These are phyloP conservation scores for Arbacia lixula DNA, from an alignment of 53 echinoderm and acorn worm species.

Conservation along the genomic window DNA sequence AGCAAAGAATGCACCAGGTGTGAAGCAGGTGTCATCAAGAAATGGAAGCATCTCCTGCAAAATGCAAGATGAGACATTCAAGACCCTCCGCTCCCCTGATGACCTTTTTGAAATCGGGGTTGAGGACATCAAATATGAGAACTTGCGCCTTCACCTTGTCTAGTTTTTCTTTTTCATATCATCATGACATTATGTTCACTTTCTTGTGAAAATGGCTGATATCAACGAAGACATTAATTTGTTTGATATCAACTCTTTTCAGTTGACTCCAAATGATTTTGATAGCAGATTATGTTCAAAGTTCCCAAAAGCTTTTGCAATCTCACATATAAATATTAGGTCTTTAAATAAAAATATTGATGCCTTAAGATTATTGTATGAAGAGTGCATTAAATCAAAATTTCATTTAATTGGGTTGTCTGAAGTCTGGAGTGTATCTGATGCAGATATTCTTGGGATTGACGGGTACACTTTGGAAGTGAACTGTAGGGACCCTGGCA, in stretches of 20 bases:
- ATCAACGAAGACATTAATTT: not conserved
- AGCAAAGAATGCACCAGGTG: slow-evolving; percentile 40
- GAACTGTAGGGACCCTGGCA: slow-evolving; percentile 16
- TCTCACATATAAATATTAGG: slow-evolving; percentile 32
- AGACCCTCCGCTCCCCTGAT: slow-evolving; percentile 28
- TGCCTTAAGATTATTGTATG: slow-evolving; percentile 6
- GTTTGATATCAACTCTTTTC: slow-evolving; percentile 4
- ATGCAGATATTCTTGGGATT: slow-evolving; percentile 26
- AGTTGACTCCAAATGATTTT: slow-evolving; percentile 18
- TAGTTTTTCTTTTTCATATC: not conserved
- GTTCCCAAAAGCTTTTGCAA: slow-evolving; percentile 9
- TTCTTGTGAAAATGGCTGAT: not conserved
- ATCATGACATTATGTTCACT: not conserved
- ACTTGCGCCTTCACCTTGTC: no score
- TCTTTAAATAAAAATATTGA: slow-evolving; percentile 29
- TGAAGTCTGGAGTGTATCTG: slow-evolving; percentile 10
- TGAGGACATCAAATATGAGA: slow-evolving; percentile 18
- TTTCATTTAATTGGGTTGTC: slow-evolving; percentile 10
- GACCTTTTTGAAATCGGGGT: slow-evolving; percentile 39
- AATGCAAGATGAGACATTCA: slow-evolving; percentile 5
- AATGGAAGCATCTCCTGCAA: slow-evolving; percentile 38
- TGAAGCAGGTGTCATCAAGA: slow-evolving; percentile 26
- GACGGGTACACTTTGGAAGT: slow-evolving; percentile 29
- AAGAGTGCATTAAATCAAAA: slow-evolving; percentile 1
- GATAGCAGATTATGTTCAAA: slow-evolving; percentile 5